These are phyloP conservation scores for Hyphantria cunea DNA, from an alignment of 1,140 invertebrate genomes.

Conservation along the genomic window DNA sequence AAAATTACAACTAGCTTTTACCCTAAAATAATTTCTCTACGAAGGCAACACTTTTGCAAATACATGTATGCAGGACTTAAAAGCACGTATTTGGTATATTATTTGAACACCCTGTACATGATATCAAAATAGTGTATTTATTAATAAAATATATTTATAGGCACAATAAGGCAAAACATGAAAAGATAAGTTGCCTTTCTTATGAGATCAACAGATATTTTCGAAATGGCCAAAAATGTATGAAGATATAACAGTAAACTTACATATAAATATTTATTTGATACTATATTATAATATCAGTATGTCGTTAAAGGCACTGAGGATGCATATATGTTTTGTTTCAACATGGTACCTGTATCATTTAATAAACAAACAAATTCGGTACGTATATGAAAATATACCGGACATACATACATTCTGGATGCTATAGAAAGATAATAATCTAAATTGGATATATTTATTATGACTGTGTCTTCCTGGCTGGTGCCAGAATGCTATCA, in stretches of 20 bases:
- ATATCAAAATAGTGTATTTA: constrained; percentile 72
- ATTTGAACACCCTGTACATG: constrained; percentile 76
- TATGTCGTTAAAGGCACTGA: constrained; percentile 37
- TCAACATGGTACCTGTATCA: constrained; percentile 14
- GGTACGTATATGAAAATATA: constrained; percentile 28
- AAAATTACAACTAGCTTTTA: constrained; percentile 17
- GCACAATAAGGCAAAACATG: constrained; percentile 62
- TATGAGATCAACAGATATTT: constrained; percentile 64
- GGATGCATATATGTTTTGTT: constrained; percentile 19
- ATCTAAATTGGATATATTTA: constrained; percentile 2
- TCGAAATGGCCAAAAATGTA: constrained; percentile 26
- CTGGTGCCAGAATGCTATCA: neutral
- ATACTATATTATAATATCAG: constrained; percentile 23
- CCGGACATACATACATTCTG: constrained; percentile 16
- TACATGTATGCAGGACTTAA: constrained; percentile 52
- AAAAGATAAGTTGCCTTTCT: constrained; percentile 48
- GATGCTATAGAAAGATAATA: constrained; percentile 10
- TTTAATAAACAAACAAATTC: constrained; percentile 7
- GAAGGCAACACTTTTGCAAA: constrained; percentile 71
- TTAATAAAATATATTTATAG: constrained; percentile 58
- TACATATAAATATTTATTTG: constrained; percentile 3
- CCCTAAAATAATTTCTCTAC: constrained; percentile 44
- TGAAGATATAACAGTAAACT: constrained; percentile 12
- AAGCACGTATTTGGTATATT: constrained; percentile 79
- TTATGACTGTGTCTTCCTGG: neutral